Conservation (phyloP, 1,140 invertebrate species). For the Sitobion miscanthi region DNA sequence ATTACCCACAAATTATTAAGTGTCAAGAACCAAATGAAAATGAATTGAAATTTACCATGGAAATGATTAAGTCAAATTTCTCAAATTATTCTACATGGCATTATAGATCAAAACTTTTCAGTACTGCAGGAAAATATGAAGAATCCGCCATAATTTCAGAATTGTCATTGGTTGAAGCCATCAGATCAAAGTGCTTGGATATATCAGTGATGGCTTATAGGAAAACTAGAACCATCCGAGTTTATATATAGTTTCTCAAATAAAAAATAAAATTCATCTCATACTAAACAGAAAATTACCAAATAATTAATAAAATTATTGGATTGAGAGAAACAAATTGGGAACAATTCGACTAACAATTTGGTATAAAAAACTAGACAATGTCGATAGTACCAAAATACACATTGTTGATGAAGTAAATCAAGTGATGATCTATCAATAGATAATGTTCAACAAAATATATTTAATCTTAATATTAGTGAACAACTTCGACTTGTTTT, state of each 20-base stretch:
- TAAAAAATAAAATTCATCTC: constrained; percentile 11
- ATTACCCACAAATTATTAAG: constrained; percentile 83
- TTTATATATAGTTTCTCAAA: constrained; percentile 57
- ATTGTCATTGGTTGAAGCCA: constrained; percentile 88
- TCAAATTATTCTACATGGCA: constrained; percentile 99
- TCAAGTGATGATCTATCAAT: constrained; percentile 51
- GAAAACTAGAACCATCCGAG: constrained; percentile 61
- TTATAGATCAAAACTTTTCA: constrained; percentile 89
- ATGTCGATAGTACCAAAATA: background rate
- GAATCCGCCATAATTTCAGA: constrained; percentile 71
- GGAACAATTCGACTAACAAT: constrained; percentile 50
- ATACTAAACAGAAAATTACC: constrained; percentile 56
- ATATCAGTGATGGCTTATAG: constrained; percentile 92
- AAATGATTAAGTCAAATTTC: constrained; percentile 88
- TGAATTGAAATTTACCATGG: constrained; percentile 83
- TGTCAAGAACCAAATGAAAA: constrained; percentile 71
- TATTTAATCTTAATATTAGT: constrained; percentile 63
- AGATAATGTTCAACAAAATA: constrained; percentile 57
- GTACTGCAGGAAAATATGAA: constrained; percentile 74
- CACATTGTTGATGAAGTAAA: constrained; percentile 46
- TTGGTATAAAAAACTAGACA: constrained; percentile 40
- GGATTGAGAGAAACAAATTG: constrained; percentile 54
- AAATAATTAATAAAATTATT: constrained; percentile 49
- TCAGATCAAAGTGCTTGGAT: constrained; percentile 98
- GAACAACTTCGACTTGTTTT: constrained; percentile 67